Evolutionary conservation across 2,113 vertebrate genomes (phyloP), one percentile per base, ranked within the genome.

Genomic region (Oncorhynchus tshawytscha): DNA sequence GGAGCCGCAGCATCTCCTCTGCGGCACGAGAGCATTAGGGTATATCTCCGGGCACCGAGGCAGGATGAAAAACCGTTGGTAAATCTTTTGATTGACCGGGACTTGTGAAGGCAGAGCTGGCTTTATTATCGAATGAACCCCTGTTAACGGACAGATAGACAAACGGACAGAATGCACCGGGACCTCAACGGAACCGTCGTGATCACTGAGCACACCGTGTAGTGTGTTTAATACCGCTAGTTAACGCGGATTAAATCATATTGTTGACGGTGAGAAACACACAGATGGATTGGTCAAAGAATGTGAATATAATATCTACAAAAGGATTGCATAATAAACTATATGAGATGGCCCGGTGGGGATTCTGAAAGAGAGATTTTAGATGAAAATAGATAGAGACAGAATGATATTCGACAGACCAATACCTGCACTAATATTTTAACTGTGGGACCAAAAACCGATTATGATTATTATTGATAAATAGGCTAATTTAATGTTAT

Each of bases 171-270:
- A 51, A 51, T 51, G 57, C 51, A 68, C 29, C 39, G 24, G 72
- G 73, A 75, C 78, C 54, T 82, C 78, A 79, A 81, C 82, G 87
- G 77, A 90, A 60, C 80, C 84, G 76, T 87, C 78, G 76, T 68
- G 86, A 77, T 34, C 62, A 85, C 72, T 79, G 49, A 49, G 11
- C 48, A 34, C 31, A 1, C 5, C 6, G 49, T 16, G 49, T 16
- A 15, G 11, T 51, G 49, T 51, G 49, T 51, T 15, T 51, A 51
- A 51, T 51, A 51, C 8, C 22, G 18, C 60, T 4, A 8, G 3
- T 24, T n/a, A 24, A 24, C 60, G 22, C 9, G 49, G 18, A 64
- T 64, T 24, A 9, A 11, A 64, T 64, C 20, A 22, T 64, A 64
- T 22, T 64, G 60, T 24, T 64, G n/a, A 20, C 60, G 60, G 49